Evolutionary conservation across 2,888 invertebrate genomes (phyloP).

Genomic region (Cactoblastis cactorum): DNA sequence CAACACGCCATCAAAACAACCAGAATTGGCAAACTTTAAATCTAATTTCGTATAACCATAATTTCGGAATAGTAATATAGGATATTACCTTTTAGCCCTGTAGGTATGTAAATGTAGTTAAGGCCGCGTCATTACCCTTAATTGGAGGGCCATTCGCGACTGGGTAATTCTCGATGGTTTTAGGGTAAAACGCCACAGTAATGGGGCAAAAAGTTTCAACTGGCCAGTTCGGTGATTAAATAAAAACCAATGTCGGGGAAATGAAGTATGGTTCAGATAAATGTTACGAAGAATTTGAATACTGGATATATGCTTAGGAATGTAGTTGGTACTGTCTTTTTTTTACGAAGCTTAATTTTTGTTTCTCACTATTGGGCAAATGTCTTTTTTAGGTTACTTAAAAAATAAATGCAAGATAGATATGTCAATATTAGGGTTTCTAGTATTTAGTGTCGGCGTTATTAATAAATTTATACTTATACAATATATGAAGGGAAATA

Average conservation of each 20-base stretch:
- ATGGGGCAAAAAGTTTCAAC: constrained; percentile 55
- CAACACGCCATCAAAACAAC: not conserved
- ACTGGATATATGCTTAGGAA: not conserved
- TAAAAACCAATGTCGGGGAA: constrained; percentile 14
- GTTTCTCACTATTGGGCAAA: too few relatives aligned
- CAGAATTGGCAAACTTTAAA: not conserved
- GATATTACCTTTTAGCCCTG: constrained; percentile 19
- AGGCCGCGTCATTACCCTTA: constrained; percentile 73
- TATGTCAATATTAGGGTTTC: too few relatives aligned
- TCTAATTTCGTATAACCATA: constrained; percentile 5
- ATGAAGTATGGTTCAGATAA: not conserved
- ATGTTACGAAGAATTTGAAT: not conserved
- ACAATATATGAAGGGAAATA: too few relatives aligned
- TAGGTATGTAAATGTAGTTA: constrained; percentile 51
- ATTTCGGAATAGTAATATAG: constrained; percentile 7
- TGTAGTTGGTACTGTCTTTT: too few relatives aligned
- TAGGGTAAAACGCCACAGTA: constrained; percentile 53
- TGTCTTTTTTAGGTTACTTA: too few relatives aligned
- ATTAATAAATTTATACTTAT: too few relatives aligned
- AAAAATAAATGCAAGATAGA: too few relatives aligned
- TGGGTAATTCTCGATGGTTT: constrained; percentile 57
- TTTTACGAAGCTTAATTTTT: too few relatives aligned
- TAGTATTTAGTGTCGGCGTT: too few relatives aligned
- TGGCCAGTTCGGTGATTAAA: constrained; percentile 23
- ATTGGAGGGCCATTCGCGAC: constrained; percentile 75